Evolutionary conservation across 2,113 vertebrate genomes (phyloP), one percentile per base, ranked within the genome.

Genomic region (Dipodomys ordii): DNA sequence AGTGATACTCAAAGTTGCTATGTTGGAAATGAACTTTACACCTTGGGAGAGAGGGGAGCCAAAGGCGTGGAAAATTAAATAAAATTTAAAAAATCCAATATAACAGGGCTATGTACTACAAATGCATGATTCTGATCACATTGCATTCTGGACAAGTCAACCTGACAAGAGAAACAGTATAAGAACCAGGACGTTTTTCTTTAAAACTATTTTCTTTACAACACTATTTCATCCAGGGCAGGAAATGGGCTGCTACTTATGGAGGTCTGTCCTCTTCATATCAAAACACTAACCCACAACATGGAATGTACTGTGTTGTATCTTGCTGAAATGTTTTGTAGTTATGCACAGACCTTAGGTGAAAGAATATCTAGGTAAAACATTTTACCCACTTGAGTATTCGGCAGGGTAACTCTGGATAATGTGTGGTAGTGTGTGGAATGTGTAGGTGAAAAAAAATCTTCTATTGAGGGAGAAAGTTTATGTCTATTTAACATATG

Each of bases 291-390:
- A 25, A 83, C 16, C n/a, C 7, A 15, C 9, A 86, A 57, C 8
- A 74, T 68, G 69, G 57, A 68, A 44, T 30, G 32, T 73, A 32
- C 69, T 32, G 19, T 78, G 67, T 16, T 46, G 6, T 68, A 83
- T 28, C 68, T 85, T 84, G 12, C 12, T 83, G 44, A 76, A 30
- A 88, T 83, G 46, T 83, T 83, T 93, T 77, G 18, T 30, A 73
- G 13, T 64, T 9, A 62, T 65, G 20, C 20, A 46, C 80, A 35
- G 8, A 65, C 11, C 57, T 4, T 7, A 79, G n/a, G 22, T 67
- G 30, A 65, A 69, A 60, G 71, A 93, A 93, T 11, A 92, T 64
- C 71, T 88, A 79, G 32, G 28, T 60, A 82, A 89, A 92, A n/a
- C 23, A 60, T 64, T 73, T 10, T 27, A 57, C 2, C 7, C 19